Base-by-base conservation (phyloP, 2,797 vertebrate species). In the Acipenser ruthenus region DNA sequence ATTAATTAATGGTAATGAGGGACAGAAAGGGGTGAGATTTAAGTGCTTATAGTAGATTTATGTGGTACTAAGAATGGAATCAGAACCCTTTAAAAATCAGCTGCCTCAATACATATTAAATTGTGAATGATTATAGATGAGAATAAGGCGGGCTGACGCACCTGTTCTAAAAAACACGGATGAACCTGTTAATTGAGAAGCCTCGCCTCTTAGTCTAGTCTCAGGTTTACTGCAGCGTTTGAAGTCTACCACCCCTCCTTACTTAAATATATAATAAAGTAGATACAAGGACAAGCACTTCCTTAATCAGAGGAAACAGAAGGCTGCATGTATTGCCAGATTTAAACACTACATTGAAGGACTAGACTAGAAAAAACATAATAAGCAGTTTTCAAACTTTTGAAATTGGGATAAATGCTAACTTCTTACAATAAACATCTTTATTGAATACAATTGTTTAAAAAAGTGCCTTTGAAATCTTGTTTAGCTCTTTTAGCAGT, bases 1-100 rank as follows among this genome's bases (percentile, higher is more conserved):
- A 88, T 85, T 88, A 89, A 90, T 90, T 88, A 88, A 88, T 88
- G 86, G 86, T 84, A 89, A 88, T 89, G 86, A 89, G 84, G 81
- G 82, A 82, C 87, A 89, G 86, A 91, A 87, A 89, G 81, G 86
- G 88, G 70, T 55, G 84, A 88, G 88, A 89, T 88, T 85, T 88
- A 90, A 88, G 86, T 80, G 72, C 78, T 83, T 84, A 90, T 88
- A 88, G 80, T 82, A 88, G 88, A 90, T 89, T 90, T 86, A 89
- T 88, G 87, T 86, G 85, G 87, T 81, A 86, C 87, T 87, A 85
- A 82, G 83, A 86, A 80, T 78, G 87, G 86, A 89, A 89, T 86
- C 86, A 86, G 86, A 84, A 88, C 85, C 83, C 86, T 88, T 88
- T 89, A 85, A 88, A 87, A 86, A 87, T 87, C 86, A 80, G 83